Evolutionary conservation across 2,113 vertebrate species (phyloP), one percentile per base, ranked within the genome.

Genomic region (Chauna torquata): DNA sequence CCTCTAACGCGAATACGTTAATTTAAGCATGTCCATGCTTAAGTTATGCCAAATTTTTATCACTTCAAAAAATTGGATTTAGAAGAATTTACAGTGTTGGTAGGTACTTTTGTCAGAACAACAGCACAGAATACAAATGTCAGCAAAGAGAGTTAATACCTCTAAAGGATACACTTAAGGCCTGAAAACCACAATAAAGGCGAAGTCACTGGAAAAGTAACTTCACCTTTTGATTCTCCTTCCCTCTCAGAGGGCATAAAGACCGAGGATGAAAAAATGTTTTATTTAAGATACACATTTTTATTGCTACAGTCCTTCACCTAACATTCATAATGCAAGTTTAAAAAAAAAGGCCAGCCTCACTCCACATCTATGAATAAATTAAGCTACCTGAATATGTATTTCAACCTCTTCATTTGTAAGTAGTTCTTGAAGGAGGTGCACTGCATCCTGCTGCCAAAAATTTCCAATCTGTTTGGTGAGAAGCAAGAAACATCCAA

Each of bases 381-480:
- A 79, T 77, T 34, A 86, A 70, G 30, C 90, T 98, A 99, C 99
- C 99, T 98, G 94, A 85, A 99, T 74, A 27, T 98, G 97, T 96
- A 99, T 84, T 88, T 98, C 97, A 91, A 99, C 98, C n/a, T 95
- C 92, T 97, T 99, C 98, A 69, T 98, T 98, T 65, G 98, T 95
- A 94, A 99, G 97, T 36, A 99, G 65, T 69, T 99, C 98, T 95
- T 93, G 98, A 97, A 99, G 98, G 52, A 98, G 96, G 69, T 98
- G 97, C 79, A 99, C 90, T 23, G 99, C 99, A 87, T 99, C 98
- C 40, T 45, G 83, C 93, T 99, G 99, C 99, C 99, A 99, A 64
- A 49, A 65, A 40, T 96, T 98, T 38, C 99, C 99, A 36, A 99
- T 93, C 99, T 99, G 38, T 78, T 71, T 75, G 30, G 40, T 25